These are phyloP conservation scores for Tethya wilhelma DNA, from an alignment of 37 sponge, comb jelly and placozoan species.

Conservation along the genomic window DNA sequence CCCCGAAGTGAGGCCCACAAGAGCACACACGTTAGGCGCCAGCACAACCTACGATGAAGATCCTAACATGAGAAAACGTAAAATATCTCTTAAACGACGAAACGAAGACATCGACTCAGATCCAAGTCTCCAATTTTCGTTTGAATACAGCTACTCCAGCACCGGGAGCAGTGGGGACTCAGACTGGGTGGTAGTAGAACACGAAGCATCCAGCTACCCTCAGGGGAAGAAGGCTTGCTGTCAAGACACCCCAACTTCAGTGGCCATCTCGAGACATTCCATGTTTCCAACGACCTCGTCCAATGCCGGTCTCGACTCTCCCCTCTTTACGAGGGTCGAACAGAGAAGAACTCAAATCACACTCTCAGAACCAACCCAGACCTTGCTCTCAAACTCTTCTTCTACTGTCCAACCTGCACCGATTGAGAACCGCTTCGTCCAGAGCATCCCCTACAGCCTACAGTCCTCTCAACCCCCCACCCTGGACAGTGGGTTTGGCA, in stretches of 20 bases:
- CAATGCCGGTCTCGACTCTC: too few species aligned
- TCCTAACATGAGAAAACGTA: neutral
- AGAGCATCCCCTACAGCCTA: too few species aligned
- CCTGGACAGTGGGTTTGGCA: too few species aligned
- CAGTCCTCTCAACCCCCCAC: too few species aligned
- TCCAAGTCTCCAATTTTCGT: slow-evolving; percentile 21
- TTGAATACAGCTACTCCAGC: slow-evolving; percentile 36
- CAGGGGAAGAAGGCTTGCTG: slow-evolving; percentile 30
- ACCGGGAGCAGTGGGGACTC: slow-evolving; percentile 27
- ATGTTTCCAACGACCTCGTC: too few species aligned
- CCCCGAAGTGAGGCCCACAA: neutral
- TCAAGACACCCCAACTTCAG: neutral
- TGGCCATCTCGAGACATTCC: too few species aligned
- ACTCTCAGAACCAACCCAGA: too few species aligned
- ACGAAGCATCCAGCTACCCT: neutral
- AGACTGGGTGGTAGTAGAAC: slow-evolving; percentile 26
- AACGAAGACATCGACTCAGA: slow-evolving; percentile 14
- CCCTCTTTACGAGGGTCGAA: too few species aligned
- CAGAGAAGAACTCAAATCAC: too few species aligned
- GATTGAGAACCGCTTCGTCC: too few species aligned
- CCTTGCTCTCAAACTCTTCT: too few species aligned
- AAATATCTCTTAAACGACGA: slow-evolving; percentile 18
- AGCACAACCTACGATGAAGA: neutral
- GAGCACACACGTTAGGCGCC: neutral
- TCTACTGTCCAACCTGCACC: too few species aligned